These are phyloP conservation scores for Cairina moschata DNA, from an alignment of 2,113 vertebrate genomes.

Conservation along the genomic window DNA sequence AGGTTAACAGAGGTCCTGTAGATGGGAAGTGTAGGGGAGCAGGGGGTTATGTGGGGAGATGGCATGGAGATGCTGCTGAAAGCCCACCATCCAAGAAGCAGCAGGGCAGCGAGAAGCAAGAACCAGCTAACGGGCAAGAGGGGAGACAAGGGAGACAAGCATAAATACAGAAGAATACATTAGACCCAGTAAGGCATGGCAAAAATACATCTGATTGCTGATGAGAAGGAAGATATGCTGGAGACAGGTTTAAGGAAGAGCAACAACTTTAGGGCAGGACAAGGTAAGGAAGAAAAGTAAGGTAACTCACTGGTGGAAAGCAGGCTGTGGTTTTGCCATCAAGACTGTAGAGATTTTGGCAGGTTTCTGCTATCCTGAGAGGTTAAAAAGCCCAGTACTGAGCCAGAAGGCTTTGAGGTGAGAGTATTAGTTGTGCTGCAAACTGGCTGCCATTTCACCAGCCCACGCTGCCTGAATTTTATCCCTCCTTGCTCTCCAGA, in stretches of 20 bases:
- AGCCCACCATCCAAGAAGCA: fast-evolving
- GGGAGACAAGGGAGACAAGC: background rate
- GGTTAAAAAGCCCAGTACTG: background rate
- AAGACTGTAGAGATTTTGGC: background rate
- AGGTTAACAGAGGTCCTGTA: background rate
- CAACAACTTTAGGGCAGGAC: background rate
- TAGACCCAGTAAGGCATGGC: background rate
- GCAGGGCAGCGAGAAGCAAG: background rate
- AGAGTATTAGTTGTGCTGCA: background rate
- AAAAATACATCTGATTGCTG: background rate
- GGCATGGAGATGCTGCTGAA: background rate
- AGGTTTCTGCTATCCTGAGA: background rate
- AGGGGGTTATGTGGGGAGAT: background rate
- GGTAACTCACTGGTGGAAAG: background rate
- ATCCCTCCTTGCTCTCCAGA: background rate
- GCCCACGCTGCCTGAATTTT: background rate
- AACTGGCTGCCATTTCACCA: background rate
- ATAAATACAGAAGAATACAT: background rate
- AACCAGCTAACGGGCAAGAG: background rate
- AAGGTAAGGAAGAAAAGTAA: background rate
- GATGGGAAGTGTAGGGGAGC: fast-evolving
- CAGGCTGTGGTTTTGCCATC: background rate
- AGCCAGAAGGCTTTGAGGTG: background rate
- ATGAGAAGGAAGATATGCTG: background rate
- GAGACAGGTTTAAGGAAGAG: background rate